These are phyloP conservation scores for Xenopus laevis DNA, from an alignment of 2,113 vertebrate species.

Conservation along the genomic window DNA sequence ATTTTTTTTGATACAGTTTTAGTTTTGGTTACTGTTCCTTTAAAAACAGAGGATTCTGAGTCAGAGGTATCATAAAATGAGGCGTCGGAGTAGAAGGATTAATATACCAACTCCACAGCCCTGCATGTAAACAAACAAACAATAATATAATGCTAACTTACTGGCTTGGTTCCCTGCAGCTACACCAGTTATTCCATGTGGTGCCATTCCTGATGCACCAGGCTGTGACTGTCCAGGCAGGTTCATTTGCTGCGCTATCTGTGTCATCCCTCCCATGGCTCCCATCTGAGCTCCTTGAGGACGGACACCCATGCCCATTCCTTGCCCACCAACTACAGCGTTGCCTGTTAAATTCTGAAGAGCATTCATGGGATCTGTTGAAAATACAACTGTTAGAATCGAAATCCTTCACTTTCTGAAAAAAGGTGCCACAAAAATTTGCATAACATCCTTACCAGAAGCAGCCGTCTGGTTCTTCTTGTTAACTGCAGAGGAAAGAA, in stretches of 20 bases:
- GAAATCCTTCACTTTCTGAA: background rate
- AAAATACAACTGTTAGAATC: constrained; percentile 6
- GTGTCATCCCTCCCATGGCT: constrained; percentile 73
- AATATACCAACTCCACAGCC: no score
- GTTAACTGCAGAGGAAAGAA: constrained; percentile 62
- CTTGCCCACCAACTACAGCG: constrained; percentile 69
- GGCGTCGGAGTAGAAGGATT: no score
- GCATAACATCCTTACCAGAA: constrained; percentile 61
- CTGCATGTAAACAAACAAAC: no score
- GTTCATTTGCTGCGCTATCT: constrained; percentile 79
- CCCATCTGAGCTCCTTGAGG: constrained; percentile 71
- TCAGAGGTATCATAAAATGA: no score
- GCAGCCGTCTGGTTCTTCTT: constrained; percentile 74
- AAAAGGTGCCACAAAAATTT: background rate
- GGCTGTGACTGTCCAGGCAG: constrained; percentile 73
- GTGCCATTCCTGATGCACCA: constrained; percentile 72
- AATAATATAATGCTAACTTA: constrained; percentile 63
- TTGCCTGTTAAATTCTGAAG: constrained; percentile 89
- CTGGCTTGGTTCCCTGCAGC: constrained; percentile 80
- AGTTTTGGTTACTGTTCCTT: no score
- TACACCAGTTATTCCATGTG: constrained; percentile 84
- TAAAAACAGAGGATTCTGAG: no score
- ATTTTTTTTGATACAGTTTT: no score
- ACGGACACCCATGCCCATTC: constrained; percentile 81
- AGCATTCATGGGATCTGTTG: constrained; percentile 90